These are phyloP conservation scores for Globodera rostochiensis DNA, from an alignment of 1,140 invertebrate species.

Conservation along the genomic window DNA sequence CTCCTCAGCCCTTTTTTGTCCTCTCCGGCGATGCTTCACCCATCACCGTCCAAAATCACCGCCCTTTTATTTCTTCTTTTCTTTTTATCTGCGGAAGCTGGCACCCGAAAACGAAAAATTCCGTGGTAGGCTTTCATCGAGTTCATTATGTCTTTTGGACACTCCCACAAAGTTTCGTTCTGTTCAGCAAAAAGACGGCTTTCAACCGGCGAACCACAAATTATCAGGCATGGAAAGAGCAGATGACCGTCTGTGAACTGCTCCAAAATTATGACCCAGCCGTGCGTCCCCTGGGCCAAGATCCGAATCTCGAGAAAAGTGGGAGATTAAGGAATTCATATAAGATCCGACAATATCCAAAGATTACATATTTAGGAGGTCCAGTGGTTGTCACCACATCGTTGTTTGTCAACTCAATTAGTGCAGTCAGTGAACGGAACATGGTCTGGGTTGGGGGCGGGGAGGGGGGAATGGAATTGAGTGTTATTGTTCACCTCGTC, in stretches of 20 bases:
- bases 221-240: conserved; percentile 64
- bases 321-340: not conserved
- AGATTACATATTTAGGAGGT: conserved; percentile 48
- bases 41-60: not conserved
- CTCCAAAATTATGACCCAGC: conserved; percentile 62
- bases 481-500: conserved; percentile 29
- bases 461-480: not conserved
- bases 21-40: not conserved
- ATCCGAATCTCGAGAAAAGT: conserved; percentile 53
- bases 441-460: conserved; percentile 44
- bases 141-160: not conserved
- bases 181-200: conserved; percentile 54
- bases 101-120: not conserved
- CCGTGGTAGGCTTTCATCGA: not conserved
- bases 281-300: conserved; percentile 58
- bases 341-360: conserved; percentile 2
- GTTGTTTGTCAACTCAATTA: conserved; percentile 59
- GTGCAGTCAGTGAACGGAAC: conserved; percentile 61
- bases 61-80: not conserved
- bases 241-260: conserved; percentile 64
- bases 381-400: conserved; percentile 59
- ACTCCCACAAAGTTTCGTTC: conserved; percentile 11
- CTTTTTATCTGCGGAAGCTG: not conserved
- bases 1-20: not conserved
- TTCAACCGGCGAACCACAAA: conserved; percentile 63